Evolutionary conservation across 2,113 vertebrate genomes (phyloP).

Genomic region (Mobula birostris): DNA sequence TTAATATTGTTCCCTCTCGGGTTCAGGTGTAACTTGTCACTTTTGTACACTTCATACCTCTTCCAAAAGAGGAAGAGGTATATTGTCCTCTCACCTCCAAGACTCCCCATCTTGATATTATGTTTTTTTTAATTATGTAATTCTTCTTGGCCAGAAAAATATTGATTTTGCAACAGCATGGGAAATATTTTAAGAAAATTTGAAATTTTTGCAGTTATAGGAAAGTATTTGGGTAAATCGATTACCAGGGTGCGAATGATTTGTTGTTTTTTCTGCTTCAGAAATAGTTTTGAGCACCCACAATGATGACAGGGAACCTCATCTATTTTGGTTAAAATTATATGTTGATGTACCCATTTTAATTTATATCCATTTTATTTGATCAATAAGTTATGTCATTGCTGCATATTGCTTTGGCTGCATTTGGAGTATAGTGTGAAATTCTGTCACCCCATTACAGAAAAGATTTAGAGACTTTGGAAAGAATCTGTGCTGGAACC

Average conservation of each 20-base stretch:
- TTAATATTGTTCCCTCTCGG: no score
- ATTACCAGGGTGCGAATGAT: not conserved
- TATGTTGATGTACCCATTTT: not conserved
- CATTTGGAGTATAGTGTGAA: no score
- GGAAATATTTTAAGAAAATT: slow-evolving; percentile 41
- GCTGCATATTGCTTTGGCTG: no score
- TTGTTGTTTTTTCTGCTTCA: not conserved
- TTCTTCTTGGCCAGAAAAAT: slow-evolving; percentile 39
- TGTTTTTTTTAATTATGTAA: not conserved
- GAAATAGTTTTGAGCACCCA: not conserved
- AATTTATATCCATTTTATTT: not conserved
- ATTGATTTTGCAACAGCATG: slow-evolving; percentile 38
- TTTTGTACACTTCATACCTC: no score
- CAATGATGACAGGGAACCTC: not conserved
- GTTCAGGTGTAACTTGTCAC: no score
- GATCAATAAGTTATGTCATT: no score
- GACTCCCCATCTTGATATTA: not conserved
- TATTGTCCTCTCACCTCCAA: not conserved
- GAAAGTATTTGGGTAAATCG: no score
- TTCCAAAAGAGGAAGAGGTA: no score
- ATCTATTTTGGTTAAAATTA: not conserved
- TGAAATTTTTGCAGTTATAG: slow-evolving; percentile 41
- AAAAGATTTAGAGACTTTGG: no score
- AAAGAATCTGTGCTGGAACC: no score
- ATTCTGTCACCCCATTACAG: no score